phyloP scores from a whole-genome alignment of 2,113 vertebrate genomes.

The Apodemus speciosus region DNA sequence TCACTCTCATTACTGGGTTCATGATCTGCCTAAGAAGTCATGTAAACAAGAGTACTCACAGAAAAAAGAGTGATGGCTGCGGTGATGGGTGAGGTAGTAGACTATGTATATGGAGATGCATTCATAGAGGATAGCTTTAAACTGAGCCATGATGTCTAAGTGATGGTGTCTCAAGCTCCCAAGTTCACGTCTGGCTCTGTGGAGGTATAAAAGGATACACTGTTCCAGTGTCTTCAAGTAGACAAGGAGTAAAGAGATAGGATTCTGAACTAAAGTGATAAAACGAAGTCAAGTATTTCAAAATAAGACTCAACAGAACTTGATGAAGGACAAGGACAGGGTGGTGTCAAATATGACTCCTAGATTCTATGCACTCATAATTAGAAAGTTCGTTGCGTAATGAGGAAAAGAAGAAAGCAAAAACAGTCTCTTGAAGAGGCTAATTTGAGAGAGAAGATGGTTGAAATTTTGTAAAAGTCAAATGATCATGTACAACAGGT shows the following conservation, averaged over 20 bases:
- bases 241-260: background rate
- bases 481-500: background rate
- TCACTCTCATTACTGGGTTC: background rate
- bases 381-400: background rate
- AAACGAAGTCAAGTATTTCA: background rate
- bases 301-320: conserved; percentile 44
- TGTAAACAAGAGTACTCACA: conserved; percentile 21
- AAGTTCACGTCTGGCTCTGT: background rate
- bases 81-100: background rate
- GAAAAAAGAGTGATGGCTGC: conserved; percentile 6
- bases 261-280: conserved; percentile 16
- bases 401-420: background rate
- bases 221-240: conserved; percentile 11
- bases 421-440: background rate
- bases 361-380: conserved; percentile 5
- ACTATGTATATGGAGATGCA: background rate
- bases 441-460: background rate
- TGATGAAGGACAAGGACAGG: background rate
- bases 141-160: conserved; percentile 16
- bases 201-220: background rate
- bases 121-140: background rate
- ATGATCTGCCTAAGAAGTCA: conserved; percentile 3
- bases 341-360: background rate
- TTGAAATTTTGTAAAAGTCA: background rate
- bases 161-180: background rate